phyloP scores from a whole-genome alignment of 2,888 invertebrate genomes.

The Dinocampus coccinellae region DNA sequence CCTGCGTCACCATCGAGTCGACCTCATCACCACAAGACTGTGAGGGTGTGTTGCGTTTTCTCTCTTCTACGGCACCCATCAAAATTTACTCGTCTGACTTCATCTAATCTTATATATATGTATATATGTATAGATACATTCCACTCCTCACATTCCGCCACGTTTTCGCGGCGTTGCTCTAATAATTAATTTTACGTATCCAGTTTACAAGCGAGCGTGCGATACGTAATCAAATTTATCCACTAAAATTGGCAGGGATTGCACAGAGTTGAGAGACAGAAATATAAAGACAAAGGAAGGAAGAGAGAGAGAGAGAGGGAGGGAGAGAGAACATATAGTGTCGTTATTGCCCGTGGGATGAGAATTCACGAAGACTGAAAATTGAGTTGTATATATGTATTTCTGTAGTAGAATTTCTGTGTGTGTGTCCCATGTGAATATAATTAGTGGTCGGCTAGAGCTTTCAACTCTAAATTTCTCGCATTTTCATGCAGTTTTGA shows the following conservation, averaged over 20 bases:
- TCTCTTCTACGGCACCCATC: slow-evolving; percentile 26
- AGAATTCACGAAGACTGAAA: not conserved
- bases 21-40: slow-evolving; percentile 35
- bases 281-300: not conserved
- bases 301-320: not conserved
- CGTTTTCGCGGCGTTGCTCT: slow-evolving; percentile 49
- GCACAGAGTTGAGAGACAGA: slow-evolving; percentile 53
- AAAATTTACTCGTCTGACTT: slow-evolving; percentile 35
- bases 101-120: slow-evolving; percentile 26
- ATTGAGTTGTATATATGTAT: not conserved
- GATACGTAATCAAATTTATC: slow-evolving; percentile 60
- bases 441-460: not conserved
- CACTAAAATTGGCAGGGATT: slow-evolving; percentile 64
- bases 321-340: not conserved
- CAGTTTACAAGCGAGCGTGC: slow-evolving; percentile 62
- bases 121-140: not conserved
- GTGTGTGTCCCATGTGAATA: not conserved
- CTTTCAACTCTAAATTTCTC: not conserved
- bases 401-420: not conserved
- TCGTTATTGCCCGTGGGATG: slow-evolving; percentile 8
- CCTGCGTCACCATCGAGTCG: slow-evolving; percentile 29
- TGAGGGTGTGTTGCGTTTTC: slow-evolving; percentile 19
- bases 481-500: not conserved
- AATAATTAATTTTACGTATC: slow-evolving; percentile 66
- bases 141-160: slow-evolving; percentile 37